These are phyloP conservation scores for Scartelaos histophorus DNA, from an alignment of 2,113 vertebrate species.

Conservation along the genomic window DNA sequence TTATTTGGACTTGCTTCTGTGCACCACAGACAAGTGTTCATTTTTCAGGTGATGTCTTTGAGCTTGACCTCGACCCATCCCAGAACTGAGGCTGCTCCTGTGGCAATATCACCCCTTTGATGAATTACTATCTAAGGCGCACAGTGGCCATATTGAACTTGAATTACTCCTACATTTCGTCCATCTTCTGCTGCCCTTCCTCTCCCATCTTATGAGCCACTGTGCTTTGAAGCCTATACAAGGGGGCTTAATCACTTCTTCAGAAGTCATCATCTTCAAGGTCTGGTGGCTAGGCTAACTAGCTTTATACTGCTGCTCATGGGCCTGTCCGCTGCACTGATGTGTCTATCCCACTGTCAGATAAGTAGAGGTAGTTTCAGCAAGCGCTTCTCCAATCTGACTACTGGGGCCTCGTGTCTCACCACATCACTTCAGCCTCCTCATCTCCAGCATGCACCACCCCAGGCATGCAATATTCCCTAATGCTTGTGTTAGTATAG, in stretches of 20 bases:
- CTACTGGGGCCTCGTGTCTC: conserved; percentile 55
- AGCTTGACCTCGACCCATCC: conserved; percentile 48
- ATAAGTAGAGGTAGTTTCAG: conserved; percentile 50
- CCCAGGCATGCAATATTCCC: conserved; percentile 57
- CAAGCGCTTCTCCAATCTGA: conserved; percentile 36
- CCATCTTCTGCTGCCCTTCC: conserved; percentile 39
- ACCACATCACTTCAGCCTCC: conserved; percentile 66
- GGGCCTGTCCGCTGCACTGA: conserved; percentile 32
- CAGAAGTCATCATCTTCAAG: conserved; percentile 70
- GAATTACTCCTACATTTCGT: conserved; percentile 37
- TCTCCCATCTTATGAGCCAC: conserved; percentile 42
- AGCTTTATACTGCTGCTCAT: conserved; percentile 53
- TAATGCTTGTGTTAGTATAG: conserved; percentile 57
- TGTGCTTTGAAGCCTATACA: conserved; percentile 47
- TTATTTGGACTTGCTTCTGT: conserved; percentile 17
- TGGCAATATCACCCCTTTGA: conserved; percentile 50
- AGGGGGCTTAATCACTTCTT: conserved; percentile 69
- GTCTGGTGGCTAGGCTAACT: conserved; percentile 67
- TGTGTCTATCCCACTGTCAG: conserved; percentile 46
- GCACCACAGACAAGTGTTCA: conserved; percentile 11
- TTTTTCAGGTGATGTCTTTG: conserved; percentile 45
- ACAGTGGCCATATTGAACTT: conserved; percentile 55
- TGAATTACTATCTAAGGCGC: conserved; percentile 50
- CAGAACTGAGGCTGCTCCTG: conserved; percentile 25
- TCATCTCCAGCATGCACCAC: conserved; percentile 47